Conservation (phyloP, 2,888 invertebrate genomes). For the Augiades crinisus region DNA sequence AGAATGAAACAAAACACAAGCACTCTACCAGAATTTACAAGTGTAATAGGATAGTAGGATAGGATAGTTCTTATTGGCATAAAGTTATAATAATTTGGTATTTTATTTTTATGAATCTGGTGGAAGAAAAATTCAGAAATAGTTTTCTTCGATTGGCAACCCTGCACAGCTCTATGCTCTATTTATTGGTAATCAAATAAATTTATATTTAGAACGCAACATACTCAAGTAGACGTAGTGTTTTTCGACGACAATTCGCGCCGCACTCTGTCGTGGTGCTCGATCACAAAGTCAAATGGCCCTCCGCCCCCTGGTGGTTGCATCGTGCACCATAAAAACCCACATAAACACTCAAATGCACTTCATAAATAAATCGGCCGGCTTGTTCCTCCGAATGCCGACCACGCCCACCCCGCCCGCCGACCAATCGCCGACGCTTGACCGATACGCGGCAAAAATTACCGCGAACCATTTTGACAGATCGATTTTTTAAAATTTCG, state of each 20-base stretch:
- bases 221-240: constrained; percentile 9
- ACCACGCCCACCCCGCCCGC: constrained; percentile 58
- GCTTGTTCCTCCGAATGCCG: constrained; percentile 57
- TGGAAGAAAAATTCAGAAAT: no score
- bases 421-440: constrained; percentile 55
- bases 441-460: constrained; percentile 64
- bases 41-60: no score
- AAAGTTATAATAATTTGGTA: no score
- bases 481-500: constrained; percentile 66
- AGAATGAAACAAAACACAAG: no score
- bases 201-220: constrained; percentile 13
- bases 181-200: constrained; percentile 14
- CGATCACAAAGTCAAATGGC: constrained; percentile 56
- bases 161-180: neutral
- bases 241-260: constrained; percentile 9
- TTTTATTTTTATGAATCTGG: no score
- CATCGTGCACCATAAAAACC: constrained; percentile 43
- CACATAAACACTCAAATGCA: constrained; percentile 56
- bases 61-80: no score
- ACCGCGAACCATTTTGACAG: constrained; percentile 77
- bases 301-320: constrained; percentile 47
- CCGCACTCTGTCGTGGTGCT: constrained; percentile 35
- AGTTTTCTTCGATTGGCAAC: no score
- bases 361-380: constrained; percentile 72
- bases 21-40: no score